These are phyloP conservation scores for Syritta pipiens DNA, from an alignment of 2,888 invertebrate species.

Conservation along the genomic window DNA sequence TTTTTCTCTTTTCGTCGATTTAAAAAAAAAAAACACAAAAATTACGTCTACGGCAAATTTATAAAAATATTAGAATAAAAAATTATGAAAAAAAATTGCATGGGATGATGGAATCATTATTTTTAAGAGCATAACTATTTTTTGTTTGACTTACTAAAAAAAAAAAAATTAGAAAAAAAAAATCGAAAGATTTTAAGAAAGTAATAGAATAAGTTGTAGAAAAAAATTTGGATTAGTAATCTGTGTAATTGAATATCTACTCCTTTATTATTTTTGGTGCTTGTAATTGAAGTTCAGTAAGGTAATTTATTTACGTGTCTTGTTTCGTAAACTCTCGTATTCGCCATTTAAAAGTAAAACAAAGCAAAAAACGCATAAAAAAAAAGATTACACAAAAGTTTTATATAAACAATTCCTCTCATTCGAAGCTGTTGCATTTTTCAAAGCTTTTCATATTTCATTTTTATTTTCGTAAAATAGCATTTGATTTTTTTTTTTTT, in stretches of 20 bases:
- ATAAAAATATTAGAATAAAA: neutral
- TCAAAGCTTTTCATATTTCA: neutral
- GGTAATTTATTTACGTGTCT: conserved; percentile 50
- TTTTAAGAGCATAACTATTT: conserved; percentile 69
- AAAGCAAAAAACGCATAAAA: neutral
- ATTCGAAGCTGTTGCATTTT: neutral
- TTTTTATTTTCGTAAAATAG: neutral
- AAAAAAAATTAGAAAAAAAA: conserved; percentile 12
- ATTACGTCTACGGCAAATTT: too few relatives aligned
- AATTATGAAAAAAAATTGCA: conserved; percentile 40
- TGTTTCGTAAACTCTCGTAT: conserved; percentile 45
- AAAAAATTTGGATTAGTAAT: conserved; percentile 27
- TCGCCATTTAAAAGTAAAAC: neutral
- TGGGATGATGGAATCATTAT: conserved; percentile 79
- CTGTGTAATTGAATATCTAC: conserved; percentile 43
- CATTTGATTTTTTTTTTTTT: conserved; percentile 15
- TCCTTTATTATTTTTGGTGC: too few relatives aligned
- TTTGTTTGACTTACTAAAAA: conserved; percentile 10
- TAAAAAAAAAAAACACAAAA: conserved; percentile 44
- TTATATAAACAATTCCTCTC: neutral
- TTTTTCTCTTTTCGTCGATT: conserved; percentile 29
- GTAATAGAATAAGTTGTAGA: conserved; percentile 42
- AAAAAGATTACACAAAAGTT: neutral
- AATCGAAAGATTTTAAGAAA: conserved; percentile 6
- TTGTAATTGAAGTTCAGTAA: conserved; percentile 65